Base-by-base conservation (phyloP, 2,888 invertebrate species). In the Tanytarsus gracilentus region DNA sequence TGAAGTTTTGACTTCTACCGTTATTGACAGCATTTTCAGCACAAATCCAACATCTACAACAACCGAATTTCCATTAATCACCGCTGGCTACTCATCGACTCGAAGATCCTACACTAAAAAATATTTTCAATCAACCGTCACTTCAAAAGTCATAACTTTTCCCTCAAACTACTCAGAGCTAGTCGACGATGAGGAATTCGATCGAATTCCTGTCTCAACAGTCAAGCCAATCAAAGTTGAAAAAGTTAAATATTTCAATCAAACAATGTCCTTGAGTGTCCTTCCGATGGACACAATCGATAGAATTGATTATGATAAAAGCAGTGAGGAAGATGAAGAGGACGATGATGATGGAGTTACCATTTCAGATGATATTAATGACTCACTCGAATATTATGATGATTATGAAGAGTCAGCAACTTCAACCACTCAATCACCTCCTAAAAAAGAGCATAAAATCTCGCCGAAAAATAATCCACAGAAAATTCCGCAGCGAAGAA, bases 261-360 rank as follows among this genome's bases (percentile, higher is more conserved):
- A 56, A 40, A 56, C 56, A 11, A 29, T 44, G 7, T 27, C 40
- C 18, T 26, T 56, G 39, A 26, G 25, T 33, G 56, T 56, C 4
- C n/a, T 53, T 39, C 53, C 33, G 8, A 21, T 25, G 18, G 18
- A 29, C 7, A 9, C 44, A 2, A 18, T 9, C 7, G 21, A 44
- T 1, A 8, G 18, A 8, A 18, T 21, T 1, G 23, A 18, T 23
- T 23, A 23, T 44, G 44, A 44, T 44, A 23, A 44, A 33, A 33
- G 9, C 11, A 21, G 33, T 9, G 18, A 33, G 8, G 8, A 33
- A 2, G 14, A 40, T 40, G 44, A 40, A 27, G 40, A 23, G 14
- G 50, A 39, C 16, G 55, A 55, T 36, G 33, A 55, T 39, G 55
- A 39, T 44, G 56, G 27, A 8, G 40, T 56, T 26, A 29, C 29